Base-by-base conservation (phyloP, 2,888 invertebrate species). In the Tetrapedia diversipes region DNA sequence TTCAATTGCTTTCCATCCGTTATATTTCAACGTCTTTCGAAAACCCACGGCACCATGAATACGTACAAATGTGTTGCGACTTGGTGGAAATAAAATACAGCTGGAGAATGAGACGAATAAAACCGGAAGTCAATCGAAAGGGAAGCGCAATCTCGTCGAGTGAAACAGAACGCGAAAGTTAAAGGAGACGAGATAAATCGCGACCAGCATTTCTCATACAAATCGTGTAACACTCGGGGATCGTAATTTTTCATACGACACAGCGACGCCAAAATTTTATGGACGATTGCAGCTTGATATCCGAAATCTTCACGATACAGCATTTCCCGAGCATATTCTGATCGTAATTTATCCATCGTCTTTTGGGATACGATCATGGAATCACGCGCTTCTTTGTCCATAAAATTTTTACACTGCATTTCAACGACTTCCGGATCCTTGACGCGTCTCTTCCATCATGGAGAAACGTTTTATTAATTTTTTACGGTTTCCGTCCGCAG, bases 141-240 rank as follows among this genome's bases (percentile, higher is more conserved):
- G 4, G 8, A 29, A 41, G 37, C 19, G 34, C 24, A 11, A 61
- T 19, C 14, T 27, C 8, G 34, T 32, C 34, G 19, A 61, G 22
- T 16, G 39, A 32, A 67, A 14, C n/a, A 7, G 49, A 32, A 47
- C 43, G 4, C 41, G 32, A 54, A 34, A 54, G 43, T 24, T 45
- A 22, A 51, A 37, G 47, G 29, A 37, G 19, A 8, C n/a, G 14
- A 19, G 67, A 51, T 60, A 51, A 68, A 68, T 69, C 64, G 47
- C 43, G 45, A 24, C n/a, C 11, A 14, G 7, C 19, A 29, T 64
- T 60, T 61, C 49, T 24, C 67, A 24, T 51, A 22, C 32, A 49
- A 60, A 51, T 67, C 49, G 61, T 34, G 29, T 37, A 63, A 69
- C 54, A 47, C 53, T 64, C 41, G 19, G 2, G 34, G 24, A 43